Evolutionary conservation across 64 coral and sea anemone species (phyloP), one percentile per base, ranked within the genome.

Genomic region (Actinia equina): DNA sequence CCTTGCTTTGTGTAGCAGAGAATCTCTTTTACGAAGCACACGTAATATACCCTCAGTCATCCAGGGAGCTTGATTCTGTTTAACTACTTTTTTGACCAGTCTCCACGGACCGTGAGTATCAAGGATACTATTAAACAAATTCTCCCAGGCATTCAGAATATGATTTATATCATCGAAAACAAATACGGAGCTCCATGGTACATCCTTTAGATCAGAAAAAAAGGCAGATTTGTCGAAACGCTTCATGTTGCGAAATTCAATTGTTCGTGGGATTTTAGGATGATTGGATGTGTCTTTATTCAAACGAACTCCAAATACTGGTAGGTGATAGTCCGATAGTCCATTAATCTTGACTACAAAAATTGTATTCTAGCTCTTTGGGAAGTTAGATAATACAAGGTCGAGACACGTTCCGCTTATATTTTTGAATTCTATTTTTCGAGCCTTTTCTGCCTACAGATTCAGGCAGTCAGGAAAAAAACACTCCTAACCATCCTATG

Each of bases 391-490:
- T 84, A 43, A 87, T 84, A 96, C 60, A 79, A 92, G 94, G 52
- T 92, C 94, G 7, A 96, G 18, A 88, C 94, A 93, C 41, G 91
- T 85, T 27, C 85, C 83, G 44, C 94, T 93, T 2, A 70, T 22
- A 26, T 70, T 70, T 22, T 22, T 25, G 7, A 25, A 22, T 18
- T 22, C 20, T 25, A 25, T 70, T 70, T 22, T 70, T 70, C n/a
- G n/a, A 22, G 20, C 65, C 4, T 26, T 70, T 18, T 22, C 22
- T 25, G 65, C 20, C 23, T 25, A 27, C 19, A 37, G 30, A 37
- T 37, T 37, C 30, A 37, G 30, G 30, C 30, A 37, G 30, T 37
- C 30, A 37, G 30, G 30, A 37, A 37, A 37, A 37, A 37, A 37
- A 37, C 30, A 37, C 30, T 37, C 30, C 30, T 37, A 37, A 37